Base-by-base conservation (phyloP, 2,113 vertebrate genomes). In the Salvelinus sp. region DNA sequence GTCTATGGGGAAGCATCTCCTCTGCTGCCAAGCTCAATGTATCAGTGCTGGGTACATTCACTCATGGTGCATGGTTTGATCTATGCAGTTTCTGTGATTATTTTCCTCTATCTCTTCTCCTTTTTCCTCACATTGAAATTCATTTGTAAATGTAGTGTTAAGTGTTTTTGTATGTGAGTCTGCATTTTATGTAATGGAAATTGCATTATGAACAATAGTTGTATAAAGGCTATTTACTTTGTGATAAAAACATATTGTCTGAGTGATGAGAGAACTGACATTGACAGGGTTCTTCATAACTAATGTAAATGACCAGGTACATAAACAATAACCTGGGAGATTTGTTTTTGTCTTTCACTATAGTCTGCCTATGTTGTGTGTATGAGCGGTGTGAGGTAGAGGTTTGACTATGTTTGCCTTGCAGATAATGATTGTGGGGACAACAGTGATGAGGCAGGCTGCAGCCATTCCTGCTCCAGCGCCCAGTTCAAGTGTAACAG, bases 401-500 rank as follows among this genome's bases (percentile, higher is more conserved):
- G 76, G 63, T 78, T 33, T 84, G 71, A 88, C 74, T 76, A n/a
- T 73, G 66, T 80, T 7, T 62, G 58, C 58, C 20, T 62, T 66
- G 23, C 89, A 94, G 97, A 99, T 91, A 99, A 99, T 0, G 97
- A 99, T 92, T 98, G 97, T 0, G 97, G 96, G 57, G 97, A 99
- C 87, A 97, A 97, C 91, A 98, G 97, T 0, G 97, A 99, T 0
- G 97, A 99, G 86, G 96, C 96, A 0, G 97, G 97, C 86, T 99
- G 97, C 80, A 98, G 96, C 80, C 97, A 99, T 90, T 98, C 97
- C 33, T 99, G 97, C 86, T 98, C 97, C 72, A 98, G 95, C 70
- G 94, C 96, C 71, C 97, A 99, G 94, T 99, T 99, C 90, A 98
- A 98, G 75, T 99, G 97, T 81, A 98, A 98, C 92, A 99, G 97